Conservation (phyloP, 2,797 vertebrate species). For the Eurystomus glaucurus region DNA sequence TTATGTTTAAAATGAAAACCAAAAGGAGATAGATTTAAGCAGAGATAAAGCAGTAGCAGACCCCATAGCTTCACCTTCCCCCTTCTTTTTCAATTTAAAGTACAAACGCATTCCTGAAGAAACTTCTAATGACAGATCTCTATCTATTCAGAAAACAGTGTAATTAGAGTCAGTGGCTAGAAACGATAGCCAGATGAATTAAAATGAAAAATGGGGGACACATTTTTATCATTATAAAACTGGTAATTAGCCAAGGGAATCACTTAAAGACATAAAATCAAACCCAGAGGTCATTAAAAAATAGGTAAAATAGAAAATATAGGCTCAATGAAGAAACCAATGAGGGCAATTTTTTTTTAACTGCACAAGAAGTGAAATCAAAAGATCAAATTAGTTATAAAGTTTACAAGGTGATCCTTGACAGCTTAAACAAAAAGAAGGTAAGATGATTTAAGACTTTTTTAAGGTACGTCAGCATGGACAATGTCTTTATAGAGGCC, state of each 20-base stretch:
- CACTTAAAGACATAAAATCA: background rate
- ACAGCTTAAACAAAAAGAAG: background rate
- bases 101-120: background rate
- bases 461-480: background rate
- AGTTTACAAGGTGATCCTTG: background rate
- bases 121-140: background rate
- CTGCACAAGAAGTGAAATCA: background rate
- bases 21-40: background rate
- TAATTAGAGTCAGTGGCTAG: background rate
- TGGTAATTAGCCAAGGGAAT: background rate
- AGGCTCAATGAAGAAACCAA: background rate
- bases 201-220: background rate
- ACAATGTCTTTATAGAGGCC: too few species aligned
- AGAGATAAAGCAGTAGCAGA: background rate
- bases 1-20: background rate
- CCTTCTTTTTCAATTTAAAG: background rate
- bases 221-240: background rate
- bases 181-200: background rate
- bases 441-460: background rate
- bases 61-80: accelerated
- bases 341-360: background rate
- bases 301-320: background rate
- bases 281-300: background rate
- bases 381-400: background rate
- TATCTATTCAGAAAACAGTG: background rate